phyloP scores from a whole-genome alignment of 1,140 invertebrate species.

The Drosophila murphyi region DNA sequence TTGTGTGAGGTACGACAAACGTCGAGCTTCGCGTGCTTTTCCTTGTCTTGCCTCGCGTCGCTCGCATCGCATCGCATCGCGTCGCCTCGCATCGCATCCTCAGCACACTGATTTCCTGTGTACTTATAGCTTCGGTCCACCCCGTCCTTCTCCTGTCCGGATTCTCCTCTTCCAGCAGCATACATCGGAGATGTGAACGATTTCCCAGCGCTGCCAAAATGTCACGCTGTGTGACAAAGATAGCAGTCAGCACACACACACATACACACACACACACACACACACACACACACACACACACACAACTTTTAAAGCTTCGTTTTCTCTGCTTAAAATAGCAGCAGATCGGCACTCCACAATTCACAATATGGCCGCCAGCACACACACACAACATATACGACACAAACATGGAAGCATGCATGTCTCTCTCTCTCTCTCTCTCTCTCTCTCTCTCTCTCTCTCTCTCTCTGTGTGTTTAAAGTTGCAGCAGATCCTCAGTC shows the following conservation, averaged over 20 bases:
- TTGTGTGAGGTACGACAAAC: slow-evolving; percentile 50
- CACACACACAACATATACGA: too few species aligned
- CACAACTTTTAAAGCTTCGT: slow-evolving; percentile 5
- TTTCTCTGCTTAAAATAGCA: neutral
- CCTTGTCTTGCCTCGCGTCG: neutral
- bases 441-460: neutral
- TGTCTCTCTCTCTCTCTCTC: slow-evolving; percentile 10
- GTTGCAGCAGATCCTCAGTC: slow-evolving; percentile 1
- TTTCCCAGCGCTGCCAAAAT: slow-evolving; percentile 27
- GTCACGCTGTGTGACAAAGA: slow-evolving; percentile 26
- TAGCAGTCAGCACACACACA: slow-evolving; percentile 11
- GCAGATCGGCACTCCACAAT: neutral
- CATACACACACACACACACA: slow-evolving; percentile 1
- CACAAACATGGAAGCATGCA: neutral
- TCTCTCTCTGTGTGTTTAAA: neutral
- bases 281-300: neutral
- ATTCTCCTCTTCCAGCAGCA: neutral
- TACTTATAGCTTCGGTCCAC: slow-evolving; percentile 4
- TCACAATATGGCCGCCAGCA: neutral
- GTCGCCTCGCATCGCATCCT: neutral
- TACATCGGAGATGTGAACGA: neutral
- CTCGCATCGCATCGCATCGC: neutral
- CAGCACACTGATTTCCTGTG: slow-evolving; percentile 20
- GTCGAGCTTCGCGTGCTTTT: slow-evolving; percentile 3
- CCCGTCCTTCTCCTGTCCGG: neutral